phyloP scores from a whole-genome alignment of 1,140 invertebrate species.

The Riptortus pedestris region DNA sequence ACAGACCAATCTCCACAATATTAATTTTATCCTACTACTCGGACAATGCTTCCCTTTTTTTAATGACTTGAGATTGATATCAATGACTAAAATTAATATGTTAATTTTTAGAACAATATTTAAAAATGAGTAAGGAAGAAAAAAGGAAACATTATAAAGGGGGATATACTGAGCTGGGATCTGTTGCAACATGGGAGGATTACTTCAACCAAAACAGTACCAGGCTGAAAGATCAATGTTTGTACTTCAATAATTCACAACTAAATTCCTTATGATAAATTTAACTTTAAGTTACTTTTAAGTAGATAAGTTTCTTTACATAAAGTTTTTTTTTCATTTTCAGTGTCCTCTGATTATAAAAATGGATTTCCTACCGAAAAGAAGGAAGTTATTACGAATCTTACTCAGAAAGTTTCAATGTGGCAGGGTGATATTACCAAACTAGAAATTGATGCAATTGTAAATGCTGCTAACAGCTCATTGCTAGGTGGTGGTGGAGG shows the following conservation, averaged over 20 bases:
- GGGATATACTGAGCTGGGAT: constrained; percentile 38
- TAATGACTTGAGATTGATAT: too few species aligned
- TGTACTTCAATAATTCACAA: constrained; percentile 11
- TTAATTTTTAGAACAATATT: constrained; percentile 42
- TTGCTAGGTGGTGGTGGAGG: constrained; percentile 72
- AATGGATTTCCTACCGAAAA: constrained; percentile 39
- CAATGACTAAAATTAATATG: too few species aligned
- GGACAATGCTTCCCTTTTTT: too few species aligned
- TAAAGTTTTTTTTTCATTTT: constrained; percentile 7
- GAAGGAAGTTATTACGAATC: constrained; percentile 32
- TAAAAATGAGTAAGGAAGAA: constrained; percentile 43
- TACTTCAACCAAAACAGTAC: constrained; percentile 36
- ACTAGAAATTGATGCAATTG: constrained; percentile 79
- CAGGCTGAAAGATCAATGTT: constrained; percentile 24
- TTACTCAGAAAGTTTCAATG: constrained; percentile 54
- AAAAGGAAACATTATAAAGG: constrained; percentile 46
- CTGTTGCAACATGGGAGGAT: constrained; percentile 50
- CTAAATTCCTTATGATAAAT: neutral
- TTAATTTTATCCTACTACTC: too few species aligned
- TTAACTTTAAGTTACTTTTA: neutral
- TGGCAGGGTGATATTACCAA: constrained; percentile 77
- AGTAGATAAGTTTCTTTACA: too few species aligned
- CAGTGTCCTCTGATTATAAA: constrained; percentile 23
- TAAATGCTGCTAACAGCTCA: constrained; percentile 78
- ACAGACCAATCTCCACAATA: too few species aligned